Evolutionary conservation across 2,113 vertebrate genomes (phyloP).

Genomic region (Budorcas taxicolor): DNA sequence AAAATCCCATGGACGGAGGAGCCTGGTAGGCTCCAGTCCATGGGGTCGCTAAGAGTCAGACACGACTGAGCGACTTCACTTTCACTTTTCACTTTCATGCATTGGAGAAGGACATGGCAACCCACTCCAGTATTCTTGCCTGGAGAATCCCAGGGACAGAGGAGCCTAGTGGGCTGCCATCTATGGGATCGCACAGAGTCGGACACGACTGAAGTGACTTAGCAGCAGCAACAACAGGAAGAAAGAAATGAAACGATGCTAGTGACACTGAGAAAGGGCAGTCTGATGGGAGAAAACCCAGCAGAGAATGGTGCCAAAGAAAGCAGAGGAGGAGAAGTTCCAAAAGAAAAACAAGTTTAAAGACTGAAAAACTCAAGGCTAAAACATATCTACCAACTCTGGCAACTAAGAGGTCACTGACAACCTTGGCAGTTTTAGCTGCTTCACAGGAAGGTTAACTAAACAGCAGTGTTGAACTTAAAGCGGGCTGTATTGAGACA

Average conservation of each 20-base stretch:
- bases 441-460: neutral
- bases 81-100: too few species aligned
- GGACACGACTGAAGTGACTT: too few species aligned
- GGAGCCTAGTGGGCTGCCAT: too few species aligned
- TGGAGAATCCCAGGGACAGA: too few species aligned
- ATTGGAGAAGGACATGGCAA: too few species aligned
- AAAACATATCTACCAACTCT: neutral
- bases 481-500: fast-evolving
- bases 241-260: neutral
- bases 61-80: too few species aligned
- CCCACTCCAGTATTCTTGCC: too few species aligned
- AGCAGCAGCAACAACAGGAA: neutral
- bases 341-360: neutral
- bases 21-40: too few species aligned
- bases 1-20: too few species aligned
- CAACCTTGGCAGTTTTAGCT: neutral
- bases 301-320: neutral
- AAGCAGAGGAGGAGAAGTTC: neutral
- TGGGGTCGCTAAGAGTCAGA: too few species aligned
- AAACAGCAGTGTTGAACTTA: neutral
- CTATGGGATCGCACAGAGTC: too few species aligned
- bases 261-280: neutral
- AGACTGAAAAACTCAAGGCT: neutral
- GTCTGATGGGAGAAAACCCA: neutral
- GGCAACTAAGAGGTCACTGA: neutral